phyloP scores from a whole-genome alignment of 1,140 invertebrate genomes.

The Colletes latitarsis region DNA sequence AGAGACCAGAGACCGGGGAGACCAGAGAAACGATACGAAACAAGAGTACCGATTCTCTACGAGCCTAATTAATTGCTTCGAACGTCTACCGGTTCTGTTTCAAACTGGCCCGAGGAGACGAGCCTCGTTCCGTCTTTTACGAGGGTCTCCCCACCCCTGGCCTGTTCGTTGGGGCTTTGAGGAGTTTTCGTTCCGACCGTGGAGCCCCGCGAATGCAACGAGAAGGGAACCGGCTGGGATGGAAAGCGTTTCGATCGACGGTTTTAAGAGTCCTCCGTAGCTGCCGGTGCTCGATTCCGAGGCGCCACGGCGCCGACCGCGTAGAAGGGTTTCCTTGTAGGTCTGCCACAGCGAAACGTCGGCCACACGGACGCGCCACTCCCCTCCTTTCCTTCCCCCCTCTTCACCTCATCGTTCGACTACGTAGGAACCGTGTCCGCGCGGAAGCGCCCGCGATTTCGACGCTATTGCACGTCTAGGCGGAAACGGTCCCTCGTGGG shows the following conservation, averaged over 20 bases:
- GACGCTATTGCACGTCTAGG: too few relatives aligned
- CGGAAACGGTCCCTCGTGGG: too few relatives aligned
- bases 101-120: neutral
- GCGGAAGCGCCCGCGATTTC: neutral
- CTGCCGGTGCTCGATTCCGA: slow-evolving; percentile 56
- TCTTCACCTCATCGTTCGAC: neutral
- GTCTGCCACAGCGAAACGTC: slow-evolving; percentile 65
- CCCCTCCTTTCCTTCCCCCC: slow-evolving; percentile 9
- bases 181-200: neutral
- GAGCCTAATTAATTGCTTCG: slow-evolving; percentile 31
- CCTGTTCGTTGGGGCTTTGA: slow-evolving; percentile 1
- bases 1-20: neutral
- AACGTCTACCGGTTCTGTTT: slow-evolving; percentile 16
- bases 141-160: neutral
- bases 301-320: slow-evolving; percentile 81
- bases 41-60: slow-evolving; percentile 31
- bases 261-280: slow-evolving; percentile 19
- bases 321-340: slow-evolving; percentile 82
- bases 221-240: neutral
- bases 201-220: neutral
- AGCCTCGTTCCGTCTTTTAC: slow-evolving; percentile 11
- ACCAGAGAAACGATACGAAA: slow-evolving; percentile 1
- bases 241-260: slow-evolving; percentile 12
- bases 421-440: neutral
- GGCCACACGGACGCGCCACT: slow-evolving; percentile 28